These are phyloP conservation scores for Alitta virens DNA, from an alignment of 2,888 invertebrate genomes.

Conservation along the genomic window DNA sequence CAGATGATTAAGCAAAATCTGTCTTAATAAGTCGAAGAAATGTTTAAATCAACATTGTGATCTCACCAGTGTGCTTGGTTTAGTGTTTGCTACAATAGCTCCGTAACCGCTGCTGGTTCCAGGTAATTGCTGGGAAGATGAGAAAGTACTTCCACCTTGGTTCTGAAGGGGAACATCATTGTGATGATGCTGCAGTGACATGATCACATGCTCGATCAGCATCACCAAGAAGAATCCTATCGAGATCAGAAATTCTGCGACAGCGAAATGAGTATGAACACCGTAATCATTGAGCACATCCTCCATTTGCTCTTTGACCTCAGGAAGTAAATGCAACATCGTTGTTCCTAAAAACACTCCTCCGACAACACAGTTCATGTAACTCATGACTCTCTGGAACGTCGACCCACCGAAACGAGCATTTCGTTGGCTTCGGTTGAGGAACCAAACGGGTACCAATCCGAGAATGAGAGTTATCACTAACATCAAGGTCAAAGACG, in stretches of 20 bases:
- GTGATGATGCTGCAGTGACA: slow-evolving; percentile 9
- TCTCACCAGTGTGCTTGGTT: no score
- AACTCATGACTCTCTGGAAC: not conserved
- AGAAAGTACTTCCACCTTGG: not conserved
- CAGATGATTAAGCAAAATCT: no score
- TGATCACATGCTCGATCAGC: slow-evolving; percentile 36
- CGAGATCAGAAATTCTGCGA: slow-evolving; percentile 46
- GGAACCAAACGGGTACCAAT: slow-evolving; percentile 27
- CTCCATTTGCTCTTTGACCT: slow-evolving; percentile 46
- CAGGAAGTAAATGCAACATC: slow-evolving; percentile 53
- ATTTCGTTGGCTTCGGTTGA: not conserved
- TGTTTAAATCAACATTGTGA: no score
- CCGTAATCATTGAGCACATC: slow-evolving; percentile 20
- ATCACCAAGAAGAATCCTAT: slow-evolving; percentile 50
- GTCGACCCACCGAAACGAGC: not conserved
- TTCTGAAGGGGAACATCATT: not conserved
- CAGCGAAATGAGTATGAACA: slow-evolving; percentile 35
- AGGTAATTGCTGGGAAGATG: no score
- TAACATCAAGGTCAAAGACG: slow-evolving; percentile 24
- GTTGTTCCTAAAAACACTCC: slow-evolving; percentile 57
- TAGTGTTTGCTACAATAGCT: no score
- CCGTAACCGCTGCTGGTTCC: no score
- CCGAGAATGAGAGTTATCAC: slow-evolving; percentile 28
- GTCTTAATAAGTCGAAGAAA: no score
- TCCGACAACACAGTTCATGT: slow-evolving; percentile 47